These are phyloP conservation scores for Oconnorella tubifera DNA, from an alignment of 2,888 invertebrate genomes.

Conservation along the genomic window DNA sequence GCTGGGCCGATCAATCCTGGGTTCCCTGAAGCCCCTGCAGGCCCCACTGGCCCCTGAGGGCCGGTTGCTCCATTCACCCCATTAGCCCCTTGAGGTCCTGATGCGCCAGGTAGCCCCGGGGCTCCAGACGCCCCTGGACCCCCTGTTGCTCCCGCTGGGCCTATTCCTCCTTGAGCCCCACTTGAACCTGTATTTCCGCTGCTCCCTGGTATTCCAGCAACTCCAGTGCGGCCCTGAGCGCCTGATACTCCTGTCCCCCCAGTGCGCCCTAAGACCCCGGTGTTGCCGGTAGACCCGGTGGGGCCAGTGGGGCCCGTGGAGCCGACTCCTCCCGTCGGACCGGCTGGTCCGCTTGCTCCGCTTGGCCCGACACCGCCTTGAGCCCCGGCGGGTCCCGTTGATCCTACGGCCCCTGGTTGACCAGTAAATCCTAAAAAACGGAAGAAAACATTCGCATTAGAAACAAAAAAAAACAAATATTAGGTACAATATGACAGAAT, in stretches of 20 bases:
- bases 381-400: constrained; percentile 17
- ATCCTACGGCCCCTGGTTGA: constrained; percentile 16
- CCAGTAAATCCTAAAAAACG: constrained; percentile 23
- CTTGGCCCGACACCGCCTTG: neutral
- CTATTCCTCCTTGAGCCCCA: constrained; percentile 44
- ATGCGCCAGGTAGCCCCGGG: constrained; percentile 18
- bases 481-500: too few relatives aligned
- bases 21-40: constrained; percentile 17
- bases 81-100: constrained; percentile 28
- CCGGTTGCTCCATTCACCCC: too few relatives aligned
- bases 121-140: constrained; percentile 18
- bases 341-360: neutral
- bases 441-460: too few relatives aligned
- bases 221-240: neutral
- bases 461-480: too few relatives aligned
- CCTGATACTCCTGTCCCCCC: constrained; percentile 7
- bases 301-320: constrained; percentile 12
- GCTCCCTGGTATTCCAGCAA: neutral
- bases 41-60: neutral
- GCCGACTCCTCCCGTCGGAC: constrained; percentile 9
- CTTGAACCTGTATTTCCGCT: constrained; percentile 23
- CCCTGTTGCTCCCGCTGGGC: constrained; percentile 63
- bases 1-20: constrained; percentile 22
- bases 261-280: constrained; percentile 20
- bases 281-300: constrained; percentile 8